A percentile compares a stretch with the other conserved stretches of the same genome.
phyloP scores from a whole-genome alignment of 2,113 vertebrate species.

The Hymenochirus boettgeri region DNA sequence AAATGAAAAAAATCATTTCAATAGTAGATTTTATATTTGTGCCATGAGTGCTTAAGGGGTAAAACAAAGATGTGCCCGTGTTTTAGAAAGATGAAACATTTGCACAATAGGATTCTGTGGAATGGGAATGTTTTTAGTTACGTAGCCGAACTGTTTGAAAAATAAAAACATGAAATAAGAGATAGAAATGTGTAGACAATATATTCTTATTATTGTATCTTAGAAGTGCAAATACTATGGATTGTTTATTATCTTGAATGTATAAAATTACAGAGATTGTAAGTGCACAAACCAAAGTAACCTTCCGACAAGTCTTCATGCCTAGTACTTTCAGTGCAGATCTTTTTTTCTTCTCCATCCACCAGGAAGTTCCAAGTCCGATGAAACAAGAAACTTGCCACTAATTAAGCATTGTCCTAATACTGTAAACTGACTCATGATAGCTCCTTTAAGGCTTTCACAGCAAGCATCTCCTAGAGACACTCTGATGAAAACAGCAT shows the following conservation, averaged over 20 bases:
- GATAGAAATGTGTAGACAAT: slow-evolving; percentile 24
- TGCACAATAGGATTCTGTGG: slow-evolving; percentile 1
- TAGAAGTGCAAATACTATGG: slow-evolving; percentile 20
- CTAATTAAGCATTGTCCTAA: slow-evolving; percentile 39
- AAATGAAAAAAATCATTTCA: too few relatives aligned
- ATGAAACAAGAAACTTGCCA: slow-evolving; percentile 18
- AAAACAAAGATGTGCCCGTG: neutral
- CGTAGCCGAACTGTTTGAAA: slow-evolving; percentile 12
- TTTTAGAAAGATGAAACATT: slow-evolving; percentile 5
- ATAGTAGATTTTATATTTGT: too few relatives aligned
- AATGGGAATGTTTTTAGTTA: slow-evolving; percentile 5
- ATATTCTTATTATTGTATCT: slow-evolving; percentile 15
- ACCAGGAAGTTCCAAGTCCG: slow-evolving; percentile 18
- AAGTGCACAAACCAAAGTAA: neutral
- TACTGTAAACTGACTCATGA: slow-evolving; percentile 28
- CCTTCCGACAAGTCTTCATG: neutral
- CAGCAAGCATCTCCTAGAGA: slow-evolving; percentile 39
- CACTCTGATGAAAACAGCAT: slow-evolving; percentile 41
- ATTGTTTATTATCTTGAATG: slow-evolving; percentile 10
- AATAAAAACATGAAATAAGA: too few relatives aligned
- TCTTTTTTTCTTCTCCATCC: slow-evolving; percentile 8
- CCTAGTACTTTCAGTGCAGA: slow-evolving; percentile 6
- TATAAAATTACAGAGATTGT: slow-evolving; percentile 11
- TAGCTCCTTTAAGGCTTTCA: slow-evolving; percentile 37
- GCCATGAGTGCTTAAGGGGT: neutral